phyloP scores from a whole-genome alignment of 2,113 vertebrate species.

The Nothocercus julius region DNA sequence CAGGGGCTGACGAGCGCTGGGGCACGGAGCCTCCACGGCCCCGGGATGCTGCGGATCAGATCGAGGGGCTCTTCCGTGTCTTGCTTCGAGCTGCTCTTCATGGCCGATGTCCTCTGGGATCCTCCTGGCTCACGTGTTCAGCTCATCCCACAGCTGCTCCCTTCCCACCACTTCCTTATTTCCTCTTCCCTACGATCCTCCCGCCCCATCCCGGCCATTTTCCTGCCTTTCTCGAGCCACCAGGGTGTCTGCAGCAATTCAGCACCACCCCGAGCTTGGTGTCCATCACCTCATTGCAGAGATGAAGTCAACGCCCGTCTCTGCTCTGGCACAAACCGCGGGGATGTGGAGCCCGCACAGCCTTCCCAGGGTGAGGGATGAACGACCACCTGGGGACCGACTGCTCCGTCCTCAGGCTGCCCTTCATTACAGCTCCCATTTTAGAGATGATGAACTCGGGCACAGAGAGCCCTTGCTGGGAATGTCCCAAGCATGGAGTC shows the following conservation, averaged over 20 bases:
- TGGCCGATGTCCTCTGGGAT: neutral
- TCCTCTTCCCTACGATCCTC: neutral
- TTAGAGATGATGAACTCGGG: neutral
- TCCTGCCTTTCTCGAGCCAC: neutral
- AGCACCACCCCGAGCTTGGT: neutral
- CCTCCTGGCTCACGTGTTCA: neutral
- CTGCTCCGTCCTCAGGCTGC: accelerated
- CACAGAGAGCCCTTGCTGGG: neutral
- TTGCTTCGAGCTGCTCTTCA: neutral
- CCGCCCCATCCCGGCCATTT: neutral
- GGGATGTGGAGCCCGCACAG: too few species aligned
- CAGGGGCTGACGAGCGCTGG: too few species aligned
- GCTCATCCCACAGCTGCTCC: neutral
- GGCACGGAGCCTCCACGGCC: too few species aligned
- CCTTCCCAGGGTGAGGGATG: too few species aligned
- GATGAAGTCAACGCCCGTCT: accelerated
- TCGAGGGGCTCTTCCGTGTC: neutral
- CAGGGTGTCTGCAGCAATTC: neutral
- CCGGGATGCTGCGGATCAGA: neutral
- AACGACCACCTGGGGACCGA: neutral
- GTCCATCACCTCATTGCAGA: neutral
- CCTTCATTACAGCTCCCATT: accelerated
- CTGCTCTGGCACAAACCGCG: neutral
- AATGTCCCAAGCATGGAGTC: accelerated
- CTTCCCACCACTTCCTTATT: neutral